phyloP scores from a whole-genome alignment of 2,797 vertebrate species.

The Molossus molossus region DNA sequence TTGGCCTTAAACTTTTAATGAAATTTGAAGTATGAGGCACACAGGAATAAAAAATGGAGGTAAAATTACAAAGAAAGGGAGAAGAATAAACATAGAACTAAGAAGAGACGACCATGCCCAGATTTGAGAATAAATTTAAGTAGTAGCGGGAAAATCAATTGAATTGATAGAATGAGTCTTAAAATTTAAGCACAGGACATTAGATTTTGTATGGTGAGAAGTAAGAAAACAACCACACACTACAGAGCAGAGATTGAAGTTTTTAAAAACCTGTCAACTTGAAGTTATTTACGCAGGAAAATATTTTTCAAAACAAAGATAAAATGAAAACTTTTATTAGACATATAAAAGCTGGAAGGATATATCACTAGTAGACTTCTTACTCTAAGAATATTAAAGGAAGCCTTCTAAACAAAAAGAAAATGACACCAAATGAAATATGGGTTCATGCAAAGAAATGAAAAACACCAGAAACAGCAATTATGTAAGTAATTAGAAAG shows the following conservation, averaged over 20 bases:
- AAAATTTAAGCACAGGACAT: neutral
- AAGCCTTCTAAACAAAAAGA: neutral
- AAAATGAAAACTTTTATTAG: neutral
- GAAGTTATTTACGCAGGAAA: conserved; percentile 14
- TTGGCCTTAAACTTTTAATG: neutral
- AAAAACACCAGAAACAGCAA: neutral
- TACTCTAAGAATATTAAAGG: neutral
- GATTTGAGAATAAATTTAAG: conserved; percentile 24
- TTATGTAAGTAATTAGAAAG: too few species aligned
- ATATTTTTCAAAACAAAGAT: neutral
- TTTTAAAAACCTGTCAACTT: neutral
- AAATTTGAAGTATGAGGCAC: neutral
- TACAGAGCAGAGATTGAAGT: neutral
- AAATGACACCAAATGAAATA: neutral
- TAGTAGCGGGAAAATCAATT: neutral
- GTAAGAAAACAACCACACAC: neutral
- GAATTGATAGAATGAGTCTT: neutral
- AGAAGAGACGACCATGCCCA: neutral
- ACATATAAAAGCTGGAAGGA: neutral
- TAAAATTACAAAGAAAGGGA: neutral
- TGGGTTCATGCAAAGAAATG: neutral
- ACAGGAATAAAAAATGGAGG: neutral
- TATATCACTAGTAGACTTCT: neutral
- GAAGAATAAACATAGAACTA: neutral
- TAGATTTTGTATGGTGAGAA: neutral